Conservation (phyloP, 2,888 invertebrate species). For the Machimus atricapillus region DNA sequence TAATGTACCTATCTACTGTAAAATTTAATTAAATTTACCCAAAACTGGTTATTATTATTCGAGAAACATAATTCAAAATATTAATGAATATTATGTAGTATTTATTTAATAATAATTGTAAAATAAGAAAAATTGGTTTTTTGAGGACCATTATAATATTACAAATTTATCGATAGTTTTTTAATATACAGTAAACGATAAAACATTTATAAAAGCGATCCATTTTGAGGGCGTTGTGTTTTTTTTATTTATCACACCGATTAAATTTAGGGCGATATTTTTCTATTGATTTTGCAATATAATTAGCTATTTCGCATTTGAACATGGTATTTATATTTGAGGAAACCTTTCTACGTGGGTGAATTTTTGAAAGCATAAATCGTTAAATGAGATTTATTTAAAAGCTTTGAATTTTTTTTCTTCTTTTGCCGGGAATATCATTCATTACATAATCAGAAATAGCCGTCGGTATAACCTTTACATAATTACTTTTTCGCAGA, state of each 20-base stretch:
- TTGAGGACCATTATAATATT: too few relatives aligned
- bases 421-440: neutral
- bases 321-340: neutral
- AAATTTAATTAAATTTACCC: neutral
- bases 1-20: neutral
- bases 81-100: too few relatives aligned
- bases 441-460: neutral
- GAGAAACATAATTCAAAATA: neutral
- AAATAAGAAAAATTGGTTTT: too few relatives aligned
- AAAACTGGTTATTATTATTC: neutral
- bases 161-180: too few relatives aligned
- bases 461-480: neutral
- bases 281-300: neutral
- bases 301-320: neutral
- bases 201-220: neutral
- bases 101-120: too few relatives aligned
- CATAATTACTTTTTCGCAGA: neutral
- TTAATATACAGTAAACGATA: too few relatives aligned
- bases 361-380: neutral
- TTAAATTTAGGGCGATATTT: neutral
- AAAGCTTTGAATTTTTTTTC: neutral
- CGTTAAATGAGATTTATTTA: neutral
- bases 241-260: neutral
- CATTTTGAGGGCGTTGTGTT: neutral
- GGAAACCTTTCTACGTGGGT: neutral